Evolutionary conservation across 1,140 invertebrate species (phyloP).

Genomic region (Lepidurus couesii): DNA sequence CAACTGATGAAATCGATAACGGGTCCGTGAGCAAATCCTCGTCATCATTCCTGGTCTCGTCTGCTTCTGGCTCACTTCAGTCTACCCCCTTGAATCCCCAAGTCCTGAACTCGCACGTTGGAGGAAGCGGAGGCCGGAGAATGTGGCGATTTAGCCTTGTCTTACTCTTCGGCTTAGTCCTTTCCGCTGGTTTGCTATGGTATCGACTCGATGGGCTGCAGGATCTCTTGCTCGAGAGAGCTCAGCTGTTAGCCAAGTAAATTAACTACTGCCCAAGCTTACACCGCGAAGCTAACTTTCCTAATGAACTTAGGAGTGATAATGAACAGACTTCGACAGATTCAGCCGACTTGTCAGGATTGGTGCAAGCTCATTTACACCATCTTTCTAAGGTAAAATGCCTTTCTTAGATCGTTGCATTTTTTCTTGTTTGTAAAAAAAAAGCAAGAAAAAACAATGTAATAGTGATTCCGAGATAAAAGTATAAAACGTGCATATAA

Average conservation of each 20-base stretch:
- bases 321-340: background rate
- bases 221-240: constrained; percentile 41
- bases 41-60: background rate
- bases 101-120: background rate
- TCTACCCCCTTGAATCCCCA: background rate
- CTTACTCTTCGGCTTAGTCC: constrained; percentile 46
- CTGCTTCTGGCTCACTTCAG: background rate
- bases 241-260: constrained; percentile 38
- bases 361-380: constrained; percentile 12
- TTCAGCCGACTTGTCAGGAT: background rate
- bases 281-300: background rate
- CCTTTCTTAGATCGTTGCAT: background rate
- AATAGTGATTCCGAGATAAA: background rate
- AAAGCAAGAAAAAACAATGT: too few species aligned
- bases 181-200: constrained; percentile 47
- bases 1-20: constrained; percentile 17
- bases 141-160: constrained; percentile 46
- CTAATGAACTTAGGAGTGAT: background rate
- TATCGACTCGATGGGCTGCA: constrained; percentile 49
- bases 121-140: constrained; percentile 38
- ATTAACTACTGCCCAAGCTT: background rate
- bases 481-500: background rate
- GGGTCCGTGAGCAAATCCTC: constrained; percentile 3
- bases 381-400: constrained; percentile 6
- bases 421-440: background rate